phyloP scores from a whole-genome alignment of 2,113 vertebrate genomes.

The Anser brachyrhynchus region DNA sequence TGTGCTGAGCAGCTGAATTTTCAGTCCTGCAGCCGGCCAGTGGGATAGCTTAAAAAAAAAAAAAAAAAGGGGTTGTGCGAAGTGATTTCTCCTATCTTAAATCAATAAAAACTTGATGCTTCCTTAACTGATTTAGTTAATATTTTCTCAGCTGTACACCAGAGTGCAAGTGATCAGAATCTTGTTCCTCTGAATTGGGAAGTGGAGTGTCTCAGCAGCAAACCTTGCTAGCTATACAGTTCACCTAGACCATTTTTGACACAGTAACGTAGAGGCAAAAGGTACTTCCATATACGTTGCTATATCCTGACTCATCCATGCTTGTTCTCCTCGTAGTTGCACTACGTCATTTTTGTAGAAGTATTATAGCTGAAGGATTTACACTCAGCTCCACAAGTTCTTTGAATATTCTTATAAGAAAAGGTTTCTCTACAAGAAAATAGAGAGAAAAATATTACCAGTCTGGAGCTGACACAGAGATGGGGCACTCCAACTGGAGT shows the following conservation, averaged over 20 bases:
- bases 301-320: background rate
- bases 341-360: background rate
- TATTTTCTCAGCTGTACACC: background rate
- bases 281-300: background rate
- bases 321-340: background rate
- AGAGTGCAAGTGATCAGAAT: background rate
- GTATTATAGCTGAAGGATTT: background rate
- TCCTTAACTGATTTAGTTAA: background rate
- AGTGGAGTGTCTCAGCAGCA: background rate
- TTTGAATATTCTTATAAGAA: background rate
- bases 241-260: background rate
- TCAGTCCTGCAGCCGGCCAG: background rate
- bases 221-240: background rate
- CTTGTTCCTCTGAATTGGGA: background rate
- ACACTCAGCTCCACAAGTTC: background rate
- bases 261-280: background rate
- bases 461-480: background rate
- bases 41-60: background rate
- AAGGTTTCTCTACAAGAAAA: background rate
- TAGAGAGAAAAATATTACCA: background rate
- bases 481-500: conserved; percentile 18
- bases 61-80: background rate
- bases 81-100: background rate
- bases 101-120: background rate
- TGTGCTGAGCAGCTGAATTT: background rate